A percentile compares a stretch with the other conserved stretches of the same genome.
phyloP scores from a whole-genome alignment of 2,888 invertebrate genomes.

The Fragum sueziense region DNA sequence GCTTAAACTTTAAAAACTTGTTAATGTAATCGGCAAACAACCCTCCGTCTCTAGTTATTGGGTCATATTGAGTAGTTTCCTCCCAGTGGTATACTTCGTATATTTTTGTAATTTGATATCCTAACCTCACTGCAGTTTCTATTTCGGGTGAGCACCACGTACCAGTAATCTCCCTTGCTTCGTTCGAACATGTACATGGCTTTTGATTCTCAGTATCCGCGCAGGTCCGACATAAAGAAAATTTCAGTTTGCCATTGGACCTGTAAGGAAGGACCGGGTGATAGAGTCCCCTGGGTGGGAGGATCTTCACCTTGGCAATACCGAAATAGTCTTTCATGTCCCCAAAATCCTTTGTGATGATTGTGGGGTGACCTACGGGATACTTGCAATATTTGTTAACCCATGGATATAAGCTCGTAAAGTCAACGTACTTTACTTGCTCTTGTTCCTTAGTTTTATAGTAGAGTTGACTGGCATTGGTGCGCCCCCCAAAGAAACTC shows the following conservation, averaged over 20 bases:
- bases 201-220: conserved; percentile 61
- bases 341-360: conserved; percentile 41
- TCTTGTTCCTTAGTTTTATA: conserved; percentile 50
- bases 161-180: conserved; percentile 68
- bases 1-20: conserved; percentile 42
- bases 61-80: conserved; percentile 55
- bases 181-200: conserved; percentile 72
- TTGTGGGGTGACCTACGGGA: conserved; percentile 67
- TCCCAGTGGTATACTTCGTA: conserved; percentile 77
- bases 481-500: conserved; percentile 70
- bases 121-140: conserved; percentile 60
- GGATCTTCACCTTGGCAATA: conserved; percentile 43
- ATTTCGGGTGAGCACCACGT: conserved; percentile 80
- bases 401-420: conserved; percentile 55
- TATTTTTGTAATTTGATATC: conserved; percentile 76
- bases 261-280: conserved; percentile 67
- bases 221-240: conserved; percentile 75
- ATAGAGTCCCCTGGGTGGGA: conserved; percentile 39
- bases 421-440: conserved; percentile 64
- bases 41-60: conserved; percentile 46
- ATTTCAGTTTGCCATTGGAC: conserved; percentile 74
- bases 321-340: conserved; percentile 41
- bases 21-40: conserved; percentile 76
- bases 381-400: conserved; percentile 64
- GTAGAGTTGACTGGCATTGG: conserved; percentile 63